These are phyloP conservation scores for Tetragonula carbonaria DNA, from an alignment of 2,888 invertebrate species.

Conservation along the genomic window DNA sequence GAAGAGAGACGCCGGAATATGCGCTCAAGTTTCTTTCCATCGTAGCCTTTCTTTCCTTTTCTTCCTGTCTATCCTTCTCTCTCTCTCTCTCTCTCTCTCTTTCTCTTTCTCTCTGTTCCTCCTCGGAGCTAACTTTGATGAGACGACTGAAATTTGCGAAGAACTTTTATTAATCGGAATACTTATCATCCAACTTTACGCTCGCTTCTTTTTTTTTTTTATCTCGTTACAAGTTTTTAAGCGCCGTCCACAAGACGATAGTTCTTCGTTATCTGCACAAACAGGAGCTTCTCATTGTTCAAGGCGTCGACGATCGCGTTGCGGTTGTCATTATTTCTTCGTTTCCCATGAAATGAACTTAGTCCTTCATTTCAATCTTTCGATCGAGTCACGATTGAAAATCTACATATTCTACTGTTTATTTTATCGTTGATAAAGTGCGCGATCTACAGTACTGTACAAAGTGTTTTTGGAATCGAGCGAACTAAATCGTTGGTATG, in stretches of 20 bases:
- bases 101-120: not conserved
- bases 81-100: not conserved
- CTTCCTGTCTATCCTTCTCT: not conserved
- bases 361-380: not conserved
- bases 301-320: not conserved
- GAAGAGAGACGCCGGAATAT: constrained; percentile 7
- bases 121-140: constrained; percentile 34
- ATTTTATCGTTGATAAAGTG: not conserved
- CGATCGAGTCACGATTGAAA: not conserved
- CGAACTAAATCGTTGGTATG: no score
- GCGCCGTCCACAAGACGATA: constrained; percentile 10
- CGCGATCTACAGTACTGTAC: not conserved
- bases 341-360: not conserved
- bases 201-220: constrained; percentile 10
- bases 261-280: constrained; percentile 24
- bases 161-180: constrained; percentile 50
- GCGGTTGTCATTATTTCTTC: not conserved
- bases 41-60: not conserved
- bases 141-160: constrained; percentile 33
- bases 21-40: constrained; percentile 19
- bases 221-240: constrained; percentile 47
- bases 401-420: not conserved
- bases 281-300: constrained; percentile 9
- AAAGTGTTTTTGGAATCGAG: no score
- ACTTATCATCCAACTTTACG: constrained; percentile 32